Percentiles rank a stretch among this genome's conserved stretches.
phyloP scores from a whole-genome alignment of 2,113 vertebrate genomes.

The Anas platyrhynchos region DNA sequence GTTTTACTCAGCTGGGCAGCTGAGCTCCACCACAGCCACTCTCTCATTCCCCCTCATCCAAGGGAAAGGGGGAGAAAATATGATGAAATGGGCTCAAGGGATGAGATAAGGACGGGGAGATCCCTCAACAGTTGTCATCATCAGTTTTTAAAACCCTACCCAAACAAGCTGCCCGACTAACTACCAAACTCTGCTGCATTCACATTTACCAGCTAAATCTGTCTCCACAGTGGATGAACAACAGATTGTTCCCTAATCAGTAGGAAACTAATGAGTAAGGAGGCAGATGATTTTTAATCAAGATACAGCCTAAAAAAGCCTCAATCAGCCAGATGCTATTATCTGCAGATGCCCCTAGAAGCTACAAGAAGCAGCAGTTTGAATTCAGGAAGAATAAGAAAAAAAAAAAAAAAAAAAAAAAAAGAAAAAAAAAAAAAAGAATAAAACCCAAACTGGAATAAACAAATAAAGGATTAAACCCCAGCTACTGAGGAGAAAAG shows the following conservation, averaged over 20 bases:
- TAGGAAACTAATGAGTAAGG: background rate
- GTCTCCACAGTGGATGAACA: background rate
- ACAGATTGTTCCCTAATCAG: background rate
- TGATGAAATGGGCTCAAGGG: too few relatives aligned
- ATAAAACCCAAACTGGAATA: background rate
- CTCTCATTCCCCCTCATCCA: too few relatives aligned
- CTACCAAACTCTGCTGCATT: background rate
- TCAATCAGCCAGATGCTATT: background rate
- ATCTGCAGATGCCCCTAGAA: background rate
- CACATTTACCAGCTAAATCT: background rate
- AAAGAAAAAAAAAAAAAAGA: background rate
- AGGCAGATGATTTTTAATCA: background rate
- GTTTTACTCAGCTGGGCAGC: too few relatives aligned
- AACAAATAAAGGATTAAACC: background rate
- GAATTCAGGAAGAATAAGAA: background rate
- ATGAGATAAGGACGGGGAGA: too few relatives aligned
- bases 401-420: background rate
- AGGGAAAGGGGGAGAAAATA: too few relatives aligned
- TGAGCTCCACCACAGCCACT: too few relatives aligned
- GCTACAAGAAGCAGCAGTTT: background rate
- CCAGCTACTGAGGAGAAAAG: background rate
- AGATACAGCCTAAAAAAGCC: background rate
- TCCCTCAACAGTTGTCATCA: too few relatives aligned
- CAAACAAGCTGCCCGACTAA: background rate
- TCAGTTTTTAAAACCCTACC: background rate